These are phyloP conservation scores for Dusona sp. DNA, from an alignment of 2,888 invertebrate genomes.

Conservation along the genomic window DNA sequence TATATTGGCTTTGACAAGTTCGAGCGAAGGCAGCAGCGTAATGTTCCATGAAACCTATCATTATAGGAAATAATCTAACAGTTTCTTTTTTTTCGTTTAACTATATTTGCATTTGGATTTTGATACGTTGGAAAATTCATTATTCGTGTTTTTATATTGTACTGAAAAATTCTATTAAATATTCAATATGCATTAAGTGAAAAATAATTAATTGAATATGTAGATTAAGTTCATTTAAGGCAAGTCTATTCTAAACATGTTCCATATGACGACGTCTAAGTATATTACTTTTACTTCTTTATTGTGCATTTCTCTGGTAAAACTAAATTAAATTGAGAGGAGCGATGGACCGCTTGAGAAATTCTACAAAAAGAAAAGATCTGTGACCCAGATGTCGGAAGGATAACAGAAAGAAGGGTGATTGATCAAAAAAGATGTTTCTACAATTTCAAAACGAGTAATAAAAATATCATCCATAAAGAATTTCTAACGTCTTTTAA, in stretches of 20 bases:
- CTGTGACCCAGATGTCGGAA: neutral
- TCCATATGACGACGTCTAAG: too few species aligned
- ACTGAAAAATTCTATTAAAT: too few species aligned
- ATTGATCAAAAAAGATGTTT: neutral
- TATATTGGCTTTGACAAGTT: neutral
- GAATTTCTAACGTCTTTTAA: neutral
- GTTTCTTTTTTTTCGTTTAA: neutral
- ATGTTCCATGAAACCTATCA: neutral
- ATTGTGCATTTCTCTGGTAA: too few species aligned
- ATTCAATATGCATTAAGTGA: too few species aligned
- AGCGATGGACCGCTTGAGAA: neutral
- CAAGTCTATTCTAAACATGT: too few species aligned
- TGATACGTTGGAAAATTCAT: neutral
- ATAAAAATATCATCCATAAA: neutral
- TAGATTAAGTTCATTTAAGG: too few species aligned
- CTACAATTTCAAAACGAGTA: neutral
- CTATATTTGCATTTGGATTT: neutral
- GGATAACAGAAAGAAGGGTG: neutral
- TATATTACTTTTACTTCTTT: neutral
- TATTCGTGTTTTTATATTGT: slow-evolving; percentile 1
- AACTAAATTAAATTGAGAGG: neutral
- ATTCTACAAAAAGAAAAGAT: neutral
- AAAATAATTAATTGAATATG: too few species aligned
- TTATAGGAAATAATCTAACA: neutral
- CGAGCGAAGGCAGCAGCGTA: neutral